Percentiles rank a stretch among this genome's conserved stretches.
Conservation (phyloP, 2,888 invertebrate species). For the Sinhomidia bicolor region DNA sequence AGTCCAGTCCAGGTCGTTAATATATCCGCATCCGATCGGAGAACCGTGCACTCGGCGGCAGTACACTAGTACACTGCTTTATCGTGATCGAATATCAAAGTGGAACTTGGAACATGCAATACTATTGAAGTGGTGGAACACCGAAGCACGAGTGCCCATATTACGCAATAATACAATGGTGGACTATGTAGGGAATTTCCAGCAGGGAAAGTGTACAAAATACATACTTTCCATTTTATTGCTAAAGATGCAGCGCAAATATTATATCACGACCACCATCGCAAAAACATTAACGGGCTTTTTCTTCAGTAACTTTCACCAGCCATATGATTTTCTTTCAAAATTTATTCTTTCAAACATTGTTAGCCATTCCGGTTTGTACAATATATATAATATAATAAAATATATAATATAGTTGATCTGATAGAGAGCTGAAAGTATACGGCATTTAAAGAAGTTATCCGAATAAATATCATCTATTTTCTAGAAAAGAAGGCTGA, state of each 20-base stretch:
- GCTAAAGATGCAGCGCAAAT: not conserved
- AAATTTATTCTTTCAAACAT: not conserved
- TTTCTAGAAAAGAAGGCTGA: not conserved
- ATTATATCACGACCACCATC: not conserved
- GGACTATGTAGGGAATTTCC: constrained; percentile 6
- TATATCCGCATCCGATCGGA: constrained; percentile 40
- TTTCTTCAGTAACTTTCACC: not conserved
- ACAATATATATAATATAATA: not conserved
- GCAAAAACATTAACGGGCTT: not conserved
- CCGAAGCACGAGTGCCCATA: not conserved
- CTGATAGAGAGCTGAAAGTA: not conserved
- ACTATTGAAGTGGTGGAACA: not conserved
- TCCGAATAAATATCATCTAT: not conserved
- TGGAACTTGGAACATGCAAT: constrained; percentile 25
- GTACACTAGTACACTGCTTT: no score
- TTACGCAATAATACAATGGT: constrained; percentile 45
- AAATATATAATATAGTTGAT: not conserved
- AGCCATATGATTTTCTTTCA: constrained; percentile 1
- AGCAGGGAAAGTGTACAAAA: constrained; percentile 3
- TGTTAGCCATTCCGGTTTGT: not conserved
- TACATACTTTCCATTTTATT: constrained; percentile 13
- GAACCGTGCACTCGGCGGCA: constrained; percentile 1
- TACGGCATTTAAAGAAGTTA: not conserved
- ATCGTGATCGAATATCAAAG: not conserved
- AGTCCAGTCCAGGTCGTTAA: not conserved